Evolutionary conservation across 2,113 vertebrate genomes (phyloP).

Genomic region (Holacanthus passer): DNA sequence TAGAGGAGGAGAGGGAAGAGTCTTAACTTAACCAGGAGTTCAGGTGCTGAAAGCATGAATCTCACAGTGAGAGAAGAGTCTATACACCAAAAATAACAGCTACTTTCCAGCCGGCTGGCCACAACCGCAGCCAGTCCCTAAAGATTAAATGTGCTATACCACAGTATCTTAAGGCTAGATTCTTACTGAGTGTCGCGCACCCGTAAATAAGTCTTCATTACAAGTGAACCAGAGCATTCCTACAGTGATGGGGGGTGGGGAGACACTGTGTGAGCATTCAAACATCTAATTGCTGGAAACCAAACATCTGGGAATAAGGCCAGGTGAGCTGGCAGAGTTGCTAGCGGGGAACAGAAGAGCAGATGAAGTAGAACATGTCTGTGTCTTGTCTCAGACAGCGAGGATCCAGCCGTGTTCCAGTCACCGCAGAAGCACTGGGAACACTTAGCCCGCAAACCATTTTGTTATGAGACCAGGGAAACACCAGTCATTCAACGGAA

Average conservation of each 20-base stretch:
- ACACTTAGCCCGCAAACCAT: constrained; percentile 64
- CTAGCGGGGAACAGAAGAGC: constrained; percentile 68
- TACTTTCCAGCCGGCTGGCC: constrained; percentile 64
- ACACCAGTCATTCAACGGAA: constrained; percentile 47
- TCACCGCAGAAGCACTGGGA: constrained; percentile 61
- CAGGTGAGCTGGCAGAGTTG: constrained; percentile 75
- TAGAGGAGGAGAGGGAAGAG: background rate
- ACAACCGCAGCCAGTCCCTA: constrained; percentile 70
- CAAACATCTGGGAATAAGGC: constrained; percentile 79
- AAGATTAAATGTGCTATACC: constrained; percentile 56
- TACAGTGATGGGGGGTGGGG: constrained; percentile 32
- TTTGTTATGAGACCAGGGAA: constrained; percentile 62
- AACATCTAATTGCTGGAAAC: constrained; percentile 78
- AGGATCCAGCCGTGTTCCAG: constrained; percentile 63
- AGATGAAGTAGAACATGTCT: constrained; percentile 78
- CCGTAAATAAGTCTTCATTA: constrained; percentile 68
- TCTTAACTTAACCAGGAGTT: constrained; percentile 54
- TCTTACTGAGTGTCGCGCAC: constrained; percentile 45
- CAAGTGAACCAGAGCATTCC: constrained; percentile 64
- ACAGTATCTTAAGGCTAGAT: constrained; percentile 58
- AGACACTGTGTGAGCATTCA: constrained; percentile 67
- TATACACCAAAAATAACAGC: constrained; percentile 74
- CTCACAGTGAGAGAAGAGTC: constrained; percentile 55
- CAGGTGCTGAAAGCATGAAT: constrained; percentile 63
- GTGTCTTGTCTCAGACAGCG: constrained; percentile 67